Base-by-base conservation (phyloP, 2,113 vertebrate species). In the Barbus barbus region DNA sequence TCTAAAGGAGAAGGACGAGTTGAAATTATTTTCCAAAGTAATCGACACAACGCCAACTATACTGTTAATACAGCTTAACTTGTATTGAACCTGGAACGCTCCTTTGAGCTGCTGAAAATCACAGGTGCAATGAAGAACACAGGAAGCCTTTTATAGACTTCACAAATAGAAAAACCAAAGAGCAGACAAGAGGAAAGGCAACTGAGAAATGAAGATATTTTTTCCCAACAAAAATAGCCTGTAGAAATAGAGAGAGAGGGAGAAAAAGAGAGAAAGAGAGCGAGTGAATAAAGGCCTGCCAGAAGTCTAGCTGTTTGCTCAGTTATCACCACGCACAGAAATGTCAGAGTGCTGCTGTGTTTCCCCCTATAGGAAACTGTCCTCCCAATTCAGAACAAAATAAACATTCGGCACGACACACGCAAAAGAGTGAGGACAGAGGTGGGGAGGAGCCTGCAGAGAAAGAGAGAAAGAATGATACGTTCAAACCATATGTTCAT, bases 301-400 rank as follows among this genome's bases (percentile, higher is more conserved):
- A 84, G 71, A 83, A 86, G 86, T 89, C 86, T 83, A 83, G 88
- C 89, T 86, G 83, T 69, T 48, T 63, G 88, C 78, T 80, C 89
- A 90, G 88, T 92, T 93, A 92, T 93, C 92, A 86, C 89, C 90
- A 83, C 88, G 85, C 86, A 88, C 90, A 92, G 92, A 92, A 92
- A 93, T 92, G 90, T 90, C 92, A 93, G 87, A 86, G 86, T 81
- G 75, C 86, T 86, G 87, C 90, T 89, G 90, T 89, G 88, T 89
- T 89, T 88, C 89, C 78, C 87, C 91, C 91, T 82, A 81, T 85
- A 91, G 88, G 91, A 83, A 87, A 79, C 78, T 80, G 78, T 82
- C 84, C 90, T 89, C 86, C 86, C 92, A 87, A 84, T 67, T 31
- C 53, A 53, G n/a, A 80, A 46, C 38, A 80, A 80, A 80, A 65